Base-by-base conservation (phyloP, 2,888 invertebrate genomes). In the Lycophotia porphyrea region DNA sequence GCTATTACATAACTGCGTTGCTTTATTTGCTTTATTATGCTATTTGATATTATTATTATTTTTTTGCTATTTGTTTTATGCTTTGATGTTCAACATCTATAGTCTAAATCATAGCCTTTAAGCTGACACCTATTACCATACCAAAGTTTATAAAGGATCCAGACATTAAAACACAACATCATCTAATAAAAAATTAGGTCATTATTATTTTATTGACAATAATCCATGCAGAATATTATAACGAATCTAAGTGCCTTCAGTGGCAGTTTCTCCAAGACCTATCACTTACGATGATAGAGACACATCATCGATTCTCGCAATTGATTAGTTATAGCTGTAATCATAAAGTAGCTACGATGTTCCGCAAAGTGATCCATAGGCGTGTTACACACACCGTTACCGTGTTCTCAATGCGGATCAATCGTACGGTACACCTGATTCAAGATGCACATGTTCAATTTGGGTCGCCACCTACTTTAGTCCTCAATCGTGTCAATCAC, bases 391-490 rank as follows among this genome's bases (percentile, higher is more conserved):
- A 74, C 82, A 92, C 94, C 94, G 94, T 95, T 95, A 94, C 85
- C 81, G 88, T 87, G 90, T 85, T 92, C 92, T 89, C 88, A 89
- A 94, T 93, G 94, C 93, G 91, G 93, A 93, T 91, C 92, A 88
- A 93, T 89, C 89, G 82, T 89, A 95, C 95, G 94, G 95, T 95
- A 95, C 90, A 90, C 88, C 80, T 88, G 90, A 89, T 84, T 88
- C 85, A 86, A 92, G 92, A 93, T 93, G 91, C 90, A 93, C 89
- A 89, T 89, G 89, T 87, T 88, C 81, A 85, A 88, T 90, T 88
- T 88, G 85, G 88, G 88, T 87, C 89, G 85, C 81, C 87, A 88
- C 86, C 88, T 89, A 89, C 90, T 89, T 86, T 85, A 75, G 77
- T 70, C 68, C 65, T 67, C 58, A 76, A 74, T 82, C 55, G 85